A percentile compares a stretch with the other conserved stretches of the same genome.
Evolutionary conservation across 2,113 vertebrate species (phyloP).

Genomic region (Bombycilla garrulus): DNA sequence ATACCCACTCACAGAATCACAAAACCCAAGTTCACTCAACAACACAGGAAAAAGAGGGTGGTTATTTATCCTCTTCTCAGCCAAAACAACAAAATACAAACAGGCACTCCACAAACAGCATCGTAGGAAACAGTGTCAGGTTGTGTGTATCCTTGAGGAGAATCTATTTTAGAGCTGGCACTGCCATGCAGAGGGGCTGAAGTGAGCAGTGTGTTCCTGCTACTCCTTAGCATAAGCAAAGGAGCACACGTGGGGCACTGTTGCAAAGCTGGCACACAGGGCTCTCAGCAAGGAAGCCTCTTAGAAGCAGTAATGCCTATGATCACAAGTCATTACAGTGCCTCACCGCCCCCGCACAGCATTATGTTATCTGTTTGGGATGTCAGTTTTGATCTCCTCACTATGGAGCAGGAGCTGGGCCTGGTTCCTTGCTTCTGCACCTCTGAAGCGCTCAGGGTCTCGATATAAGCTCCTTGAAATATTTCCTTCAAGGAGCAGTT

Average conservation of each 20-base stretch:
- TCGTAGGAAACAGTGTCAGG: neutral
- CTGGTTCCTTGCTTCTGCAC: neutral
- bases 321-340: neutral
- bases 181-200: neutral
- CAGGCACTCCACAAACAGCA: neutral
- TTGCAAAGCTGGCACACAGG: neutral
- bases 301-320: neutral
- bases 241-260: neutral
- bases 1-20: neutral
- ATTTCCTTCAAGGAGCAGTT: neutral
- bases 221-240: neutral
- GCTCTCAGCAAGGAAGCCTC: neutral
- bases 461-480: neutral
- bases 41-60: neutral
- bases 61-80: neutral
- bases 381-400: neutral
- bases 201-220: neutral
- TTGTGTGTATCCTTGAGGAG: neutral
- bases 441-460: neutral
- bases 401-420: neutral
- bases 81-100: neutral
- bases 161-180: neutral
- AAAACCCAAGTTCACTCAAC: neutral
- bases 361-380: neutral
- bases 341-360: neutral